Evolutionary conservation across 2,888 invertebrate species (phyloP).

Genomic region (Amaurobius ferox): DNA sequence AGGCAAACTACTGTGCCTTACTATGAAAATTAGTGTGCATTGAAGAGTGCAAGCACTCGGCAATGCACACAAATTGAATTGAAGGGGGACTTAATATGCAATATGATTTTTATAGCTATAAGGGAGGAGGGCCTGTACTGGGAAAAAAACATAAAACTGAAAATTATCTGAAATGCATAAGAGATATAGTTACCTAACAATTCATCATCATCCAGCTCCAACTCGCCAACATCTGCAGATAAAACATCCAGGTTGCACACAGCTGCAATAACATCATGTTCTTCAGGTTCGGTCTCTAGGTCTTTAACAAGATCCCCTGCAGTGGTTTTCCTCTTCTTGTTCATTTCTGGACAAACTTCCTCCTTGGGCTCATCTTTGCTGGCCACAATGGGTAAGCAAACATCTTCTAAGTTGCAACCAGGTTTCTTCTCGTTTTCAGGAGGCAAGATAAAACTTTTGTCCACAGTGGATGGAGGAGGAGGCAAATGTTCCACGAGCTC

Average conservation of each 20-base stretch:
- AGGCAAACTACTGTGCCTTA: no score
- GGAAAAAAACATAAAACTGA: no score
- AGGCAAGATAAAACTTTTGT: neutral
- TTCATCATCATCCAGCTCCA: conserved; percentile 90
- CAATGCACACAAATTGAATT: no score
- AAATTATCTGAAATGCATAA: neutral
- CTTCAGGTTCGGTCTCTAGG: conserved; percentile 68
- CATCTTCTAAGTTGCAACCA: conserved; percentile 14
- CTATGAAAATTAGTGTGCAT: no score
- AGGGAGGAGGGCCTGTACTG: no score
- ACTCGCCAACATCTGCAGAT: conserved; percentile 58
- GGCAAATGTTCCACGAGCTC: no score
- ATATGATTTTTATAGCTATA: no score
- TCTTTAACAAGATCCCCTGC: conserved; percentile 73
- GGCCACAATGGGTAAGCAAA: neutral
- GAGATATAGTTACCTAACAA: conserved; percentile 81
- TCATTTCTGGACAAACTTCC: conserved; percentile 11
- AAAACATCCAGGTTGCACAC: conserved; percentile 55
- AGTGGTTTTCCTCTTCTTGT: conserved; percentile 60
- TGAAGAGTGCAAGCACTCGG: no score
- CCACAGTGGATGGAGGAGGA: neutral
- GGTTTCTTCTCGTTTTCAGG: neutral
- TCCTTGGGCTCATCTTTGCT: conserved; percentile 9
- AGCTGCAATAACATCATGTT: conserved; percentile 61
- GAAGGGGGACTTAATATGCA: no score